These are phyloP conservation scores for Tortrix viridana DNA, from an alignment of 2,888 invertebrate genomes.

Conservation along the genomic window DNA sequence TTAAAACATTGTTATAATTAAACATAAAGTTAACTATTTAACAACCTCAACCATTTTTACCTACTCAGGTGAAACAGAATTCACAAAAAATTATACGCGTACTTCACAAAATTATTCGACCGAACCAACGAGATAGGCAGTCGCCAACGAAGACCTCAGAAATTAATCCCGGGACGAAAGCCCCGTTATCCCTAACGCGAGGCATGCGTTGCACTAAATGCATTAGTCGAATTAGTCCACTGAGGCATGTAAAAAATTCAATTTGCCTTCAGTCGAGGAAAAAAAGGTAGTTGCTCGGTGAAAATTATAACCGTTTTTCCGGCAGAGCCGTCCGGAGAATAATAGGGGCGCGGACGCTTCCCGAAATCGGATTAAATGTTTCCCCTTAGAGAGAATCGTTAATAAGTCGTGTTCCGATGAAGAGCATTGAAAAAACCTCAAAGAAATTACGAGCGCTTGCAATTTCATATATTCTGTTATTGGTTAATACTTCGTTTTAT, in stretches of 20 bases:
- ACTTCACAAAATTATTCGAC: not conserved
- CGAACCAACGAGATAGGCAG: not conserved
- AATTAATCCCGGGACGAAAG: constrained; percentile 46
- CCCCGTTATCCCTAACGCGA: constrained; percentile 44
- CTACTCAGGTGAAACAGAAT: too few relatives aligned
- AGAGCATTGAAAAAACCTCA: constrained; percentile 30
- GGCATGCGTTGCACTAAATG: constrained; percentile 74
- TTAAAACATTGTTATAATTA: too few relatives aligned
- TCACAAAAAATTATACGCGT: too few relatives aligned
- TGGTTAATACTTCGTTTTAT: not conserved
- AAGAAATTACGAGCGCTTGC: constrained; percentile 4
- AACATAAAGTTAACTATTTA: too few relatives aligned
- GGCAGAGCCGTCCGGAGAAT: constrained; percentile 60
- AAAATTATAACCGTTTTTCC: constrained; percentile 79
- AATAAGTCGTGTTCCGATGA: constrained; percentile 49
- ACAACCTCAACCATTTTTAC: too few relatives aligned
- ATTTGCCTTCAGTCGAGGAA: constrained; percentile 72
- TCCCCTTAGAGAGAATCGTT: constrained; percentile 62
- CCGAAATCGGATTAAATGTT: constrained; percentile 74
- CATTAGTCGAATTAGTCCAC: constrained; percentile 80
- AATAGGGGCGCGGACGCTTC: constrained; percentile 63
- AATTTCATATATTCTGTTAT: constrained; percentile 9
- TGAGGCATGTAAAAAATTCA: constrained; percentile 81
- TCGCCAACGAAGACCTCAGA: constrained; percentile 38
- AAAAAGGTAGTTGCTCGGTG: constrained; percentile 63